Conservation (phyloP, 2,113 vertebrate species). For the Choloepus hoffmanni region DNA sequence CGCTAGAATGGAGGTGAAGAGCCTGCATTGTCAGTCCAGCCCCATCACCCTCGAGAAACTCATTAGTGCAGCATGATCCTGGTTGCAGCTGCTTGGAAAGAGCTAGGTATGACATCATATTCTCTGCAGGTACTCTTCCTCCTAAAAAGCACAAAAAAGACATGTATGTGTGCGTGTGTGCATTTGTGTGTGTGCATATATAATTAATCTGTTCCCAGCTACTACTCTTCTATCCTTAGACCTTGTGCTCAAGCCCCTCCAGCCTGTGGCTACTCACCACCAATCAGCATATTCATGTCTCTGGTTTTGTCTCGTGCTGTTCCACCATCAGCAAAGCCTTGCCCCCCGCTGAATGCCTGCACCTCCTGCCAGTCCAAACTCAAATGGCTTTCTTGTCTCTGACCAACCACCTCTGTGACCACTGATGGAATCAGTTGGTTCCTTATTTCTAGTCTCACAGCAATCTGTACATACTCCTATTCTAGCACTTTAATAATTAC, state of each 20-base stretch:
- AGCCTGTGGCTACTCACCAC: not conserved
- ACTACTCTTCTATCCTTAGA: not conserved
- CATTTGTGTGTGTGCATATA: not conserved
- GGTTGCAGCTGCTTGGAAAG: not conserved
- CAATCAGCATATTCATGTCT: not conserved
- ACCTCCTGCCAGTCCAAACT: too few species aligned
- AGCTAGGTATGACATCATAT: not conserved
- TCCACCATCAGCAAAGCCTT: not conserved
- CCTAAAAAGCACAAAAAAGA: not conserved
- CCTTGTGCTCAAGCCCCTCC: not conserved
- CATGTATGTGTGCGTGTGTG: not conserved
- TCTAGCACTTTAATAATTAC: too few species aligned
- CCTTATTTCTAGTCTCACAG: not conserved
- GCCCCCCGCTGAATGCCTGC: too few species aligned
- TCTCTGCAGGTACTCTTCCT: not conserved
- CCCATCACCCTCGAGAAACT: not conserved
- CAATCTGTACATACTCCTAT: too few species aligned
- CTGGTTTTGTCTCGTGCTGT: not conserved
- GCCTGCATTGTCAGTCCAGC: not conserved
- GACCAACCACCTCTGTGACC: not conserved
- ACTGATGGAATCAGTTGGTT: not conserved
- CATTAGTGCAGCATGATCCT: fast-evolving
- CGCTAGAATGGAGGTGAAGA: fast-evolving
- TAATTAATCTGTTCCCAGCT: not conserved
- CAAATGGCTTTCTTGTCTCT: not conserved